A percentile compares a stretch with the other conserved stretches of the same genome.
phyloP scores from a whole-genome alignment of 2,113 vertebrate species.

The Seriola rivoliana region DNA sequence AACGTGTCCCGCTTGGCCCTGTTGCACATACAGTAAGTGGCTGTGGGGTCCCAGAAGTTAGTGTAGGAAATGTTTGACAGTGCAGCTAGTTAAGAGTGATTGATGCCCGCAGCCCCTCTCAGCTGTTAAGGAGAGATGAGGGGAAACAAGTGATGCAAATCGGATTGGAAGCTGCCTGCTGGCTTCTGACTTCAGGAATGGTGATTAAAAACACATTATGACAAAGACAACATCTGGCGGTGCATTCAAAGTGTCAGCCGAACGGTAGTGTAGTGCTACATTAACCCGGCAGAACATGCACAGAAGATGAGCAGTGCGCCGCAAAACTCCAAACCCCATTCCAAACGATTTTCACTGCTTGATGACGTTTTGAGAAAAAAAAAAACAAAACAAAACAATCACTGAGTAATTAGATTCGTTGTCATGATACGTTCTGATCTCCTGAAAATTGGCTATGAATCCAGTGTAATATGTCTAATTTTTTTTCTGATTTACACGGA shows the following conservation, averaged over 20 bases:
- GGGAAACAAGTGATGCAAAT: conserved; percentile 69
- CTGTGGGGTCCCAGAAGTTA: conserved; percentile 35
- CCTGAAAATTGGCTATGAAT: conserved; percentile 17
- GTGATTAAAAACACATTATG: conserved; percentile 87
- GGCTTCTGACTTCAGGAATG: conserved; percentile 79
- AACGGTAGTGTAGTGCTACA: conserved; percentile 58
- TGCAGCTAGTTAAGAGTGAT: conserved; percentile 77
- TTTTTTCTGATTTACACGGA: not conserved
- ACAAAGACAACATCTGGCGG: conserved; percentile 85
- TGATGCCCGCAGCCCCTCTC: conserved; percentile 71
- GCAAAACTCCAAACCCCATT: conserved; percentile 36
- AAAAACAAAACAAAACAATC: conserved; percentile 25
- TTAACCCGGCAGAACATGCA: conserved; percentile 53
- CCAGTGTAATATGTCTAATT: conserved; percentile 19
- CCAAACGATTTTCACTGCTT: conserved; percentile 45
- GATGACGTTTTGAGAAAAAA: conserved; percentile 37
- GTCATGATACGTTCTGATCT: conserved; percentile 8
- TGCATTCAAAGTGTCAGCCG: conserved; percentile 59
- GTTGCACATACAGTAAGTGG: conserved; percentile 4
- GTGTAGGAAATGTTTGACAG: conserved; percentile 42
- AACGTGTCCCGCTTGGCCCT: not conserved
- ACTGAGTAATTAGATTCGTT: conserved; percentile 42
- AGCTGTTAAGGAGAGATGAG: conserved; percentile 74
- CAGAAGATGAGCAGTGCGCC: conserved; percentile 64
- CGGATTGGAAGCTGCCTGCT: conserved; percentile 73